Evolutionary conservation across 2,888 invertebrate genomes (phyloP), one percentile per base, ranked within the genome.

Genomic region (Lamellibrachia columna): DNA sequence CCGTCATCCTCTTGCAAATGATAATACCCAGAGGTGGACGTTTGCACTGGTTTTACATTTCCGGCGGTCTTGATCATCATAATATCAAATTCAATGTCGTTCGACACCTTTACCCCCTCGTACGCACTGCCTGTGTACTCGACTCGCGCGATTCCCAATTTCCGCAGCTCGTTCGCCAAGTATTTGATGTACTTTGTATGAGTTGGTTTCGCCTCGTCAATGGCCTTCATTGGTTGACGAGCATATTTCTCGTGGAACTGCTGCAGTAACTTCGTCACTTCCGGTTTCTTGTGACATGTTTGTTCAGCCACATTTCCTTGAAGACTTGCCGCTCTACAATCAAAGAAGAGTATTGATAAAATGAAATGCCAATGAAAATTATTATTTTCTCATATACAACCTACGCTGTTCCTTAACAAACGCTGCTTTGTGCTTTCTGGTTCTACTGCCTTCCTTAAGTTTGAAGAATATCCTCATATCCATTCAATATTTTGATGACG

Each of bases 71-170:
- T n/a, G 15, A 91, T 53, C 52, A 91, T n/a, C 52, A 91, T 53
- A 7, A 91, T 53, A 28, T 91, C 91, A 22, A 91, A 91, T 91
- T 91, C 91, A 53, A 91, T 91, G 53, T 91, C 91, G 91, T 52
- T 52, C 53, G 52, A 52, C 52, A 91, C 53, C 28, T 91, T 52
- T 22, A 91, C 91, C 11, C 91, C 91, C 53, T 91, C 91, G 7
- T 91, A 91, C 52, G 91, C 91, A 22, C 91, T 91, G 28, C 91
- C 91, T 3, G 91, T 91, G 28, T 91, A 91, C 52, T 52, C 53
- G 7, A 91, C 52, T 22, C 91, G 91, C 40, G 52, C 15, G n/a
- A 52, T 6, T 9, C 91, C 91, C 3, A 52, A 11, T 52, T 22
- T 6, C 53, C 52, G 52, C 91, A 91, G 40, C 15, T 53, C 15